Base-by-base conservation (phyloP, 2,797 vertebrate species). In the Tenualosa thibaudeaui region DNA sequence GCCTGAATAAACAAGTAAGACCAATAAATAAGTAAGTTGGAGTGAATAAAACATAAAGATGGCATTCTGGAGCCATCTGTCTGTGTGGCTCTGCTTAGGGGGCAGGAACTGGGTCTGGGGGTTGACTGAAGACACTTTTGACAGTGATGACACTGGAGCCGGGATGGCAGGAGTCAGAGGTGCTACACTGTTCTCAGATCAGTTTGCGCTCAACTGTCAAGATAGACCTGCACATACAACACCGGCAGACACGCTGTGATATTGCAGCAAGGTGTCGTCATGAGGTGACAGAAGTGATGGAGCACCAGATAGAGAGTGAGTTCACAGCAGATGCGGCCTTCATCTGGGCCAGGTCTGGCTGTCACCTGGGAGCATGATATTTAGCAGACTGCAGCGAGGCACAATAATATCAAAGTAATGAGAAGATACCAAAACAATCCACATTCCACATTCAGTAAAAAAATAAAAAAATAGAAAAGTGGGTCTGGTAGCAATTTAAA, bases 31-130 rank as follows among this genome's bases (percentile, higher is more conserved):
- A 46, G 40, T 78, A 7, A 43, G 19, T 22, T 22, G 3, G 40
- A 78, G 37, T 78, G 71, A 78, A 78, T 78, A 78, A 78, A 78
- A 78, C 71, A 78, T 78, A 46, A 22, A 78, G 37, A 22, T 9
- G 13, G 17, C 13, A 4, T 46, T 40, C 17, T 46, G 71, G 71
- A 46, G 37, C 71, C 37, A 22, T 78, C 17, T 78, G 71, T 46
- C 40, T 40, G 37, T 8, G 15, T 46, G 71, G 15, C 40, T 46
- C 6, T 78, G 71, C 19, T 43, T 46, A n/a, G 71, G 9, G 71
- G 71, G 19, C 71, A 78, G 71, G 19, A 71, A 37, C 31, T 71
- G 65, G 65, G 65, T 31, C 65, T 12, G 65, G 17, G 71, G 71
- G 40, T 40, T 78, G 71, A 78, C 71, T 78, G 71, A 7, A 78